phyloP scores from a whole-genome alignment of 2,888 invertebrate genomes.

The Lydus trimaculatus region DNA sequence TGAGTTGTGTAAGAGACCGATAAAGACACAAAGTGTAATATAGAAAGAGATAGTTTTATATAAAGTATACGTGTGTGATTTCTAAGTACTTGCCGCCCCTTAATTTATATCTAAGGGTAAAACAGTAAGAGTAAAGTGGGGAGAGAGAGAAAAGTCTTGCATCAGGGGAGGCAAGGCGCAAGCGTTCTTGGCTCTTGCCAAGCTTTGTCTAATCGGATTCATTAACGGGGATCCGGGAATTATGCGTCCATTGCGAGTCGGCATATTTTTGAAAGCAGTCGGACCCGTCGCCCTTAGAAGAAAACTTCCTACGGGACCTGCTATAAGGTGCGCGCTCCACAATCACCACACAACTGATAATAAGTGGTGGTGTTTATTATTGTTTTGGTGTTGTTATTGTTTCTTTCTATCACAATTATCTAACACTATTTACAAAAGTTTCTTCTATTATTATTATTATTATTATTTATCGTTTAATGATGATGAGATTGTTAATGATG shows the following conservation, averaged over 20 bases:
- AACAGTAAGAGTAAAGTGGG: constrained; percentile 60
- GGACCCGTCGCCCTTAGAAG: constrained; percentile 58
- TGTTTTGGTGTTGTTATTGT: neutral
- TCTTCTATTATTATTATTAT: neutral
- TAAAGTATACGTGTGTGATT: constrained; percentile 41
- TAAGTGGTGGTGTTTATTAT: neutral
- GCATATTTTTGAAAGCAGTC: constrained; percentile 64
- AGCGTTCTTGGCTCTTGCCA: constrained; percentile 61
- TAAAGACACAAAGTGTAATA: constrained; percentile 36
- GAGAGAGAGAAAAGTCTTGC: constrained; percentile 41
- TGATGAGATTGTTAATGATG: neutral
- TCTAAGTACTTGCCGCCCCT: constrained; percentile 62
- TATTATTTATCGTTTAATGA: neutral
- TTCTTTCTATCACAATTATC: neutral
- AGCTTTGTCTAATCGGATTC: constrained; percentile 67
- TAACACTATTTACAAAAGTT: neutral
- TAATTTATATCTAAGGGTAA: constrained; percentile 63
- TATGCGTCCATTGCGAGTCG: constrained; percentile 65
- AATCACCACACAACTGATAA: neutral
- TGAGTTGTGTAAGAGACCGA: constrained; percentile 54
- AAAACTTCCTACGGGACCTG: constrained; percentile 47
- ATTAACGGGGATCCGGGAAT: constrained; percentile 66
- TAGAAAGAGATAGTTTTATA: constrained; percentile 2
- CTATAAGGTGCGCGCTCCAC: constrained; percentile 49
- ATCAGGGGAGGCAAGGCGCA: constrained; percentile 56